phyloP scores from a whole-genome alignment of 2,888 invertebrate genomes.

The Plusia festucae region DNA sequence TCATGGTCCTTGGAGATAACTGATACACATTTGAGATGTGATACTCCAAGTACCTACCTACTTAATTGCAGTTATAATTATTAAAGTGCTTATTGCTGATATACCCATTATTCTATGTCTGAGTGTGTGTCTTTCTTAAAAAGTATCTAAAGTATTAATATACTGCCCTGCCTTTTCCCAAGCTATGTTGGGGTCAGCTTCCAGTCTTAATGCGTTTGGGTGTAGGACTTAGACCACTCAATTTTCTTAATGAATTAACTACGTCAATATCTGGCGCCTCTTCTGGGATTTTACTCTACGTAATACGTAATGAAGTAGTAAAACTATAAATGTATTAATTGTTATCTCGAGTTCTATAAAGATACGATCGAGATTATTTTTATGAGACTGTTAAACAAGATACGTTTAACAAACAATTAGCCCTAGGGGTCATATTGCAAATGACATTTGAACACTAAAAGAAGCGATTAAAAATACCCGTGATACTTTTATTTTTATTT shows the following conservation, averaged over 20 bases:
- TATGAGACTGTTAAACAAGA: neutral
- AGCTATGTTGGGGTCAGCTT: too few species aligned
- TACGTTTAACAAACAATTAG: neutral
- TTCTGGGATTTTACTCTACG: neutral
- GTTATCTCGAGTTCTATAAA: conserved; percentile 10
- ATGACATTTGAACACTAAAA: neutral
- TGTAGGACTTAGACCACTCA: neutral
- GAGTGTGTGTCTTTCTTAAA: too few species aligned
- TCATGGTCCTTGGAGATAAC: too few species aligned
- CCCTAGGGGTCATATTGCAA: neutral
- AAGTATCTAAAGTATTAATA: too few species aligned
- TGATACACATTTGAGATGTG: neutral
- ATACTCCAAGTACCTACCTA: too few species aligned
- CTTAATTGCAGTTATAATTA: too few species aligned
- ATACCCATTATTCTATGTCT: too few species aligned
- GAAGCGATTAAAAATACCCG: neutral
- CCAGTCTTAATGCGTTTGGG: too few species aligned
- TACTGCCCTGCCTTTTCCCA: too few species aligned
- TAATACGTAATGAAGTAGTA: neutral
- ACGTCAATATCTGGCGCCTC: conserved; percentile 5
- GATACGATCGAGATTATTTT: conserved; percentile 7
- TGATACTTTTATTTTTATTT: too few species aligned
- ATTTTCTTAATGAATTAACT: neutral
- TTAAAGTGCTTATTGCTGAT: too few species aligned
- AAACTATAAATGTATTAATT: conserved; percentile 2